Evolutionary conservation across 2,797 vertebrate species (phyloP).

Genomic region (Urophycis tenuis): DNA sequence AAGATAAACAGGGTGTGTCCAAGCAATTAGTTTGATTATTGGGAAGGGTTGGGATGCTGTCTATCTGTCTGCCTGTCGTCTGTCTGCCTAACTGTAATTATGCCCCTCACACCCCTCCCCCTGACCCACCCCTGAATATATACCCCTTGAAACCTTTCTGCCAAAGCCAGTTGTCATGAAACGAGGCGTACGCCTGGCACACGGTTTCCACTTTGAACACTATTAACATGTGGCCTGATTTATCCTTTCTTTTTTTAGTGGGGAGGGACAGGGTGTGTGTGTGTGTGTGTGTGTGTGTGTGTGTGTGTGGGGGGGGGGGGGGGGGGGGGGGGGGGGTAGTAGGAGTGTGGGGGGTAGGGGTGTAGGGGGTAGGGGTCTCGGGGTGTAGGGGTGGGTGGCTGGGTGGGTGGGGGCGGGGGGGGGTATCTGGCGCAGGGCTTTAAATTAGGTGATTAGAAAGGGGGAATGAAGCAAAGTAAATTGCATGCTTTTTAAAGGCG

Average conservation of each 20-base stretch:
- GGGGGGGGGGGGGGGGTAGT: too few relatives aligned
- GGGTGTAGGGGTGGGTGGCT: constrained; percentile 16
- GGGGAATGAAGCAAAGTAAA: constrained; percentile 33
- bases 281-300: constrained; percentile 27
- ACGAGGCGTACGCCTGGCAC: constrained; percentile 65
- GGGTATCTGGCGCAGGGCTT: background rate
- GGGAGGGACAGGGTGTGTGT: constrained; percentile 21
- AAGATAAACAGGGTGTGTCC: constrained; percentile 5
- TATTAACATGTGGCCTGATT: constrained; percentile 68
- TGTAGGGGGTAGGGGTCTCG: constrained; percentile 17
- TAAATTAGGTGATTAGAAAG: constrained; percentile 19
- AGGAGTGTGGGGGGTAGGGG: constrained; percentile 20
- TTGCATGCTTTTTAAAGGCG: constrained; percentile 38
- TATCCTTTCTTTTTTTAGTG: constrained; percentile 49
- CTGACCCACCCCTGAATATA: constrained; percentile 50
- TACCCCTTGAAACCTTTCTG: constrained; percentile 59
- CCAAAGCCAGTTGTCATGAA: constrained; percentile 68
- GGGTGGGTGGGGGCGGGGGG: background rate
- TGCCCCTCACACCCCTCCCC: constrained; percentile 19
- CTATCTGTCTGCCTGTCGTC: constrained; percentile 8
- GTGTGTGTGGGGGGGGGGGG: constrained; percentile 15
- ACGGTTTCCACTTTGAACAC: constrained; percentile 52
- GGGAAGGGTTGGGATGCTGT: background rate
- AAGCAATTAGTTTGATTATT: constrained; percentile 2
- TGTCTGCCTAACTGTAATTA: background rate